Conservation (phyloP, 2,888 invertebrate species). For the Sarcophaga subvicina region DNA sequence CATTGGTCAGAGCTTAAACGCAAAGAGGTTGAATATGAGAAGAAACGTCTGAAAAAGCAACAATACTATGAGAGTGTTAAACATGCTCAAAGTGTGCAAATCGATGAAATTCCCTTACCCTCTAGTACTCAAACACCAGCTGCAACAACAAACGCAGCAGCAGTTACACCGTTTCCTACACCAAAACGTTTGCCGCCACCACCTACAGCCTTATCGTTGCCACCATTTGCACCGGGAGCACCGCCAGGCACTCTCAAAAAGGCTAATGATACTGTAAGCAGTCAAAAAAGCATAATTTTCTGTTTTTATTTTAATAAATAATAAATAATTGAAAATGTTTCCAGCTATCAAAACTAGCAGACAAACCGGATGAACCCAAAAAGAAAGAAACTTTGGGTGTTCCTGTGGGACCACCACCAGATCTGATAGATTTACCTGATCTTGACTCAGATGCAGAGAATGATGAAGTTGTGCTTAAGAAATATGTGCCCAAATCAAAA, state of each 20-base stretch:
- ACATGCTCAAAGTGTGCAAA: constrained; percentile 96
- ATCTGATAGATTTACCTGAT: constrained; percentile 86
- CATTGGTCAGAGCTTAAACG: constrained; percentile 95
- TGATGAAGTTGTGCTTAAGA: constrained; percentile 77
- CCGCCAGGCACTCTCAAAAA: constrained; percentile 89
- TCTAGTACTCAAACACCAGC: constrained; percentile 64
- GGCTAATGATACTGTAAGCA: constrained; percentile 83
- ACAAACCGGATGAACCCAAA: constrained; percentile 76
- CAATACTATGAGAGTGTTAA: constrained; percentile 97
- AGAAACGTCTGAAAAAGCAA: constrained; percentile 91
- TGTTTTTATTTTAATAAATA: neutral
- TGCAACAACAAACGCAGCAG: constrained; percentile 16
- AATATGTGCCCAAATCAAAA: constrained; percentile 74
- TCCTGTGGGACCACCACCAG: constrained; percentile 92
- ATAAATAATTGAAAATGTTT: neutral
- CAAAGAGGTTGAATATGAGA: constrained; percentile 96
- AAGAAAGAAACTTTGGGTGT: constrained; percentile 91
- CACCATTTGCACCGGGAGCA: constrained; percentile 84
- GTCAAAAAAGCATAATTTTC: constrained; percentile 30
- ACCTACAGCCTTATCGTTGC: constrained; percentile 78
- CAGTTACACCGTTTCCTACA: constrained; percentile 70
- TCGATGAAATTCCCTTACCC: constrained; percentile 97
- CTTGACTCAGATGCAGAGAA: constrained; percentile 82
- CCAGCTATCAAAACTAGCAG: constrained; percentile 70
- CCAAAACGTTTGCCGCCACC: constrained; percentile 79